Evolutionary conservation across 2,797 vertebrate genomes (phyloP).

Genomic region (Ctenosaura bakeri): DNA sequence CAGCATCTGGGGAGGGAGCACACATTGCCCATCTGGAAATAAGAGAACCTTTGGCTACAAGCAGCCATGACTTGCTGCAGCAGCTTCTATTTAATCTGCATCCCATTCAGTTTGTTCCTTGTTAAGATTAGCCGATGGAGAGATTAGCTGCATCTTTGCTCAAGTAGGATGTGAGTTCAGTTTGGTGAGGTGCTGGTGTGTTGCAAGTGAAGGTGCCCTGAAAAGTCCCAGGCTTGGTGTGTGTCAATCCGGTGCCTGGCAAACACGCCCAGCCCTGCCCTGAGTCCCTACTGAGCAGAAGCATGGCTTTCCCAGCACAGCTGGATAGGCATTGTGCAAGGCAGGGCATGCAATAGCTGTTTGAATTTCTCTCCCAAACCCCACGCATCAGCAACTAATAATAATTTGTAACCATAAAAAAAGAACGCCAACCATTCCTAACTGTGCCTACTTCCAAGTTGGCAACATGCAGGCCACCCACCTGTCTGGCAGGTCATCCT

Average conservation of each 20-base stretch:
- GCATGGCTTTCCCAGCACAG: conserved; percentile 29
- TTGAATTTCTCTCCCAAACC: neutral
- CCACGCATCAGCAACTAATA: neutral
- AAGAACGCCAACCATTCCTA: neutral
- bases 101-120: neutral
- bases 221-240: neutral
- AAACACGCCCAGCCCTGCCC: conserved; percentile 31
- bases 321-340: conserved; percentile 16
- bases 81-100: neutral
- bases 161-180: neutral
- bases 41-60: neutral
- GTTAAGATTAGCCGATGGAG: neutral
- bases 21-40: too few relatives aligned
- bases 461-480: conserved; percentile 14
- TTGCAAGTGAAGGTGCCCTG: conserved; percentile 19
- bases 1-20: too few relatives aligned
- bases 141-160: neutral
- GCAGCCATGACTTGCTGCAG: neutral
- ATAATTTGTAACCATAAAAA: neutral
- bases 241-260: conserved; percentile 17
- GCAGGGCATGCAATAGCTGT: conserved; percentile 40
- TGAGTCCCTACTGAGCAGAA: neutral
- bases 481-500: neutral
- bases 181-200: neutral
- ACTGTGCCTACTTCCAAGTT: neutral